Percentiles rank a stretch among this genome's conserved stretches.
Conservation (phyloP, 1,140 invertebrate genomes). For the Euborellia annulipes region DNA sequence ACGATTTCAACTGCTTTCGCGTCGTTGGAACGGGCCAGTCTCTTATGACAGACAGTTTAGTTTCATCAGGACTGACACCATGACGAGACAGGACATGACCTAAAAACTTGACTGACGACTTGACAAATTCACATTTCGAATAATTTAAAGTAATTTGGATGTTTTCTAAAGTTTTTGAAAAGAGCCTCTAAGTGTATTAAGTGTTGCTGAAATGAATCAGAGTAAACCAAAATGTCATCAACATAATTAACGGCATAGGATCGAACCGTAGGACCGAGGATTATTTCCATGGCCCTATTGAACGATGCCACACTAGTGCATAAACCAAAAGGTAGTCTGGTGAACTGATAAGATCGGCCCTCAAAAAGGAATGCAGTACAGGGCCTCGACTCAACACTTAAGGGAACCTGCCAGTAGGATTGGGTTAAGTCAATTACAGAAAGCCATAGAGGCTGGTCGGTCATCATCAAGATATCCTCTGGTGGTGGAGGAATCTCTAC, state of each 20-base stretch:
- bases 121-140: constrained; percentile 23
- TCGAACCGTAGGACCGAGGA: background rate
- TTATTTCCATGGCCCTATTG: background rate
- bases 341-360: background rate
- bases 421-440: background rate
- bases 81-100: constrained; percentile 23
- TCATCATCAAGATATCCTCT: background rate
- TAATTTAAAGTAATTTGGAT: constrained; percentile 20
- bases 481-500: background rate
- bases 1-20: constrained; percentile 23
- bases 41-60: constrained; percentile 23
- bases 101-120: constrained; percentile 22
- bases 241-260: background rate
- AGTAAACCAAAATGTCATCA: background rate
- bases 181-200: background rate
- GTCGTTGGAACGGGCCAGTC: constrained; percentile 18
- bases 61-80: constrained; percentile 21
- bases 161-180: too few species aligned
- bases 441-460: too few species aligned
- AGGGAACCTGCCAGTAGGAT: background rate
- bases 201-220: background rate
- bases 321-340: background rate
- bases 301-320: background rate
- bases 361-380: background rate
- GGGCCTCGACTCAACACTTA: background rate